phyloP scores from a whole-genome alignment of 1,140 invertebrate genomes.

The Mamestra configurata region DNA sequence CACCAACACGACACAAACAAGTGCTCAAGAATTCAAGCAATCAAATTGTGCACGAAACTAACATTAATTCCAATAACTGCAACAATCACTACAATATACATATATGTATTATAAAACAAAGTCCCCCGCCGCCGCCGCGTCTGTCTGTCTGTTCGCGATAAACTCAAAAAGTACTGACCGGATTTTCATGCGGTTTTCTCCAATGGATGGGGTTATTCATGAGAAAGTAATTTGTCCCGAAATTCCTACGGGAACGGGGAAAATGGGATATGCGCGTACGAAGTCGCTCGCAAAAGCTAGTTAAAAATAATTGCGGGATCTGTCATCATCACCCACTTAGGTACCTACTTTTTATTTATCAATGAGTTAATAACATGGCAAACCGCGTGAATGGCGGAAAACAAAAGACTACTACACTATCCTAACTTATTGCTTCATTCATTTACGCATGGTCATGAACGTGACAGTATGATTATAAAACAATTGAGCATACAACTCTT shows the following conservation, averaged over 20 bases:
- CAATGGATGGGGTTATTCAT: no score
- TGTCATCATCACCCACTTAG: not conserved
- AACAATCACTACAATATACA: no score
- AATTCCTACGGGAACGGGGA: no score
- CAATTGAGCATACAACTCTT: not conserved
- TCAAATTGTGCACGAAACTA: not conserved
- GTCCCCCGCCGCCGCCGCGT: no score
- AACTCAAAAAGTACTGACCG: no score
- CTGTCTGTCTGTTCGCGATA: no score
- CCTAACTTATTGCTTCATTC: not conserved
- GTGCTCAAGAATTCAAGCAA: not conserved
- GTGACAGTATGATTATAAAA: constrained; percentile 3
- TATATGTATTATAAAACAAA: no score
- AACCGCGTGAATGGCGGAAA: not conserved
- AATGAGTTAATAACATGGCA: not conserved
- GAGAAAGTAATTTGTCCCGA: no score
- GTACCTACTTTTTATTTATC: no score
- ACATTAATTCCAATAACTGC: not conserved
- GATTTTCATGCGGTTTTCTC: no score
- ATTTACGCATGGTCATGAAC: constrained; percentile 3
- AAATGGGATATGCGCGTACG: no score
- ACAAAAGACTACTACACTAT: not conserved
- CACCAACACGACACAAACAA: not conserved
- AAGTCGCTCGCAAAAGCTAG: no score
- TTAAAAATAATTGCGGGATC: not conserved